Evolutionary conservation across 2,797 vertebrate species (phyloP), one percentile per base, ranked within the genome.

Genomic region (Chelonia mydas): DNA sequence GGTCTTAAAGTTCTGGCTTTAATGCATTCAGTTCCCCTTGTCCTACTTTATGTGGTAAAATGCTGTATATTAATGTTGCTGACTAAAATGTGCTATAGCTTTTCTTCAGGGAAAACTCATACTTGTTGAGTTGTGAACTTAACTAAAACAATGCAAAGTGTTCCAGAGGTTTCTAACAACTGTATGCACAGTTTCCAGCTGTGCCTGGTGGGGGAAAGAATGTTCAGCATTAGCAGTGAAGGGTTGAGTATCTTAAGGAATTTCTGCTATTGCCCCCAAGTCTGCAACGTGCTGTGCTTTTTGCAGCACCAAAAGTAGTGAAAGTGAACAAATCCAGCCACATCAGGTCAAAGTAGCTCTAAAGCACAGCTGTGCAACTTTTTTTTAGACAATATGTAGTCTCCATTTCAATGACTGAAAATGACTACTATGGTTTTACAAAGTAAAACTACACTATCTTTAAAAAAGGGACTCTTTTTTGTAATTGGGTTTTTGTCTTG

Each of bases 61-160:
- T 86, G 85, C 93, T 96, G 45, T 91, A 54, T 88, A 65, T 95
- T 96, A 87, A 59, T 65, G 93, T 96, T 85, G 77, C 96, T 94
- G 61, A 90, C 84, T 92, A 61, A 94, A 96, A 84, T 49, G 28
- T 96, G 80, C 91, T 90, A 78, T 90, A 91, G 96, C 94, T 97
- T 97, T 97, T 97, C 96, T 97, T 96, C 96, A 98, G 96, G 97
- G 97, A 98, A 97, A 95, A 94, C 93, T 97, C 93, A 95, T 83
- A 93, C 84, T 81, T 72, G 94, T 6, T 94, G 96, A 97, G 91
- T 92, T 96, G 85, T 93, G 92, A 95, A 96, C 83, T 81, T 68
- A 84, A 86, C 93, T 88, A 74, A 83, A 98, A 86, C 91, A 96
- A 94, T 95, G 86, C 95, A 97, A 93, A 94, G 91, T 90, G 81